Evolutionary conservation across 2,888 invertebrate genomes (phyloP), one percentile per base, ranked within the genome.

Genomic region (Listrodromus nycthemerus): DNA sequence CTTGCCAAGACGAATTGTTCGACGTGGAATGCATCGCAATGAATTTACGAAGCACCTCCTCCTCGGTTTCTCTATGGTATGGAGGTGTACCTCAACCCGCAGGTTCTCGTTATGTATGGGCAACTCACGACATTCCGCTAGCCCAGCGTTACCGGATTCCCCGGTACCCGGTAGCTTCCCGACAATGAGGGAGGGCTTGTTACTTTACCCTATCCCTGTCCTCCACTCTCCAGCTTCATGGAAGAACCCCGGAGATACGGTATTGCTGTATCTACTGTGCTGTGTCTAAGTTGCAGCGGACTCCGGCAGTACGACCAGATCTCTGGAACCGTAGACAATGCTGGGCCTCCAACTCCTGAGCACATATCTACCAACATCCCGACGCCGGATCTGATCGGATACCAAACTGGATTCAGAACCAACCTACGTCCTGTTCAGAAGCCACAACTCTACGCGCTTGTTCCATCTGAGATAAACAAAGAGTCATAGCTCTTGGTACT

Each of bases 1-100:
- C 33, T 74, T 41, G 86, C 86, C 87, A 88, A 89, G 90, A 90
- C 90, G 89, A 89, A 90, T 90, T 87, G 87, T 89, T 90, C 85
- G 87, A 88, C 88, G 89, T 86, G 90, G 88, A 90, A 89, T 89
- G 89, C 88, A 88, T 89, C 86, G 87, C 89, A 87, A 89, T 89
- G 88, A 89, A 89, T 89, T 83, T 84, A 84, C 86, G 86, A 86
- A 88, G 87, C 86, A 82, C 85, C 87, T 86, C 84, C 37, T 61
- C 67, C 70, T 19, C 52, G n/a, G 21, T 55, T 75, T 82, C 55
- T 63, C 45, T 37, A 41, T 55, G 37, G 27, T 21, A 24, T 27
- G 21, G 1, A 55, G 24, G 67, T 65, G 66, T 67, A 10, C 50
- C 24, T 52, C 37, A 24, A 27, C 16, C 55, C n/a, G 30, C 48